Percentiles rank a stretch among this genome's conserved stretches.
These are phyloP conservation scores for Psephotus haematonotus DNA, from an alignment of 2,113 vertebrate genomes.

Conservation along the genomic window DNA sequence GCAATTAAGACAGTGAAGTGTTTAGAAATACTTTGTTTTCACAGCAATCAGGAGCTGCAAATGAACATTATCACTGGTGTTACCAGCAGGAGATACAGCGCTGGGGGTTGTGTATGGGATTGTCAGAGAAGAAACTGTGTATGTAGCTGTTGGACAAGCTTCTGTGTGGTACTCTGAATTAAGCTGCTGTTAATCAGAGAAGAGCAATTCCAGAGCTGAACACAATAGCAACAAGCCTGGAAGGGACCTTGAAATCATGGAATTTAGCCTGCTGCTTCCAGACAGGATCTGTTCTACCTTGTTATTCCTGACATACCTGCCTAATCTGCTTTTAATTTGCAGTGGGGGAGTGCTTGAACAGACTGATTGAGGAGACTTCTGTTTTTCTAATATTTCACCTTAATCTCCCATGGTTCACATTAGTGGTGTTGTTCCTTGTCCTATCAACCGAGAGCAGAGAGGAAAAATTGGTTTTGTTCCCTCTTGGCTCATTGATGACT, in stretches of 20 bases:
- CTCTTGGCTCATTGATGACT: constrained; percentile 16
- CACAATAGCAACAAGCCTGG: background rate
- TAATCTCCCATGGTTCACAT: constrained; percentile 21
- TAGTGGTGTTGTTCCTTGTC: background rate
- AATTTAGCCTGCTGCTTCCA: background rate
- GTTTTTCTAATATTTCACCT: constrained; percentile 1
- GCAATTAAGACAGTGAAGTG: background rate
- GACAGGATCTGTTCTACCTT: background rate
- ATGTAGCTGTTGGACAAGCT: background rate
- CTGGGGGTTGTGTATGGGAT: background rate
- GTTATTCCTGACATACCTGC: background rate
- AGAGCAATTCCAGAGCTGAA: background rate
- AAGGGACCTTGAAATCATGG: background rate
- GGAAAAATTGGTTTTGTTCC: background rate
- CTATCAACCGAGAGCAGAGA: background rate
- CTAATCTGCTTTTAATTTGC: constrained; percentile 45
- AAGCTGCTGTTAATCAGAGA: background rate
- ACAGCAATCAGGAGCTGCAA: background rate
- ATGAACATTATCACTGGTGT: background rate
- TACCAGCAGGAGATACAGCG: background rate
- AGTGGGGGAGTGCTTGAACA: background rate
- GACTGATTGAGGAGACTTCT: constrained; percentile 1
- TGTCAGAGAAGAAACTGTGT: background rate
- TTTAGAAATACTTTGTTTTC: background rate
- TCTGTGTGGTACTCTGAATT: background rate